These are phyloP conservation scores for Theonella swinhoei DNA, from an alignment of 37 sponge, comb jelly and placozoan genomes.

Conservation along the genomic window DNA sequence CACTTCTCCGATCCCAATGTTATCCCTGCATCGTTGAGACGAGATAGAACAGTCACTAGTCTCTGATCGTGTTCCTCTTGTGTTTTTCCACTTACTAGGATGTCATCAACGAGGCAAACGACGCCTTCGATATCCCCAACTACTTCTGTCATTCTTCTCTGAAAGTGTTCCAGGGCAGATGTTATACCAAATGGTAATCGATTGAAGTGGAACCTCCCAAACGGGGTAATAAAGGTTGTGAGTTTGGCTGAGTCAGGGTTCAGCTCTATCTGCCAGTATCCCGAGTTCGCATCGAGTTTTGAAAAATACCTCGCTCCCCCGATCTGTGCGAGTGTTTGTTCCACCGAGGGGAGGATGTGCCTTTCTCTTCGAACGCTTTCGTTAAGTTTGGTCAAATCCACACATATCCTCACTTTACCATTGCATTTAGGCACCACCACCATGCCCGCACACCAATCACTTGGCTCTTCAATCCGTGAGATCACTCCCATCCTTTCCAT, in stretches of 20 bases:
- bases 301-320: constrained; percentile 34
- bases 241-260: constrained; percentile 32
- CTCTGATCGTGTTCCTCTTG: constrained; percentile 46
- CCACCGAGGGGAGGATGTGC: constrained; percentile 49
- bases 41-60: constrained; percentile 23
- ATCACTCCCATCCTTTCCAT: constrained; percentile 39
- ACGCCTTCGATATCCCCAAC: no score
- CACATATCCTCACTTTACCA: constrained; percentile 44
- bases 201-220: constrained; percentile 56
- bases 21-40: constrained; percentile 21
- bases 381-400: constrained; percentile 60
- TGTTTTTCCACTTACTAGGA: constrained; percentile 33
- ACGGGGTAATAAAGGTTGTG: constrained; percentile 66
- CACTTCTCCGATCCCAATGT: constrained; percentile 31
- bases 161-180: constrained; percentile 56
- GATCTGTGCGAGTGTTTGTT: constrained; percentile 46
- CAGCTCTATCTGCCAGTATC: no score
- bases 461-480: constrained; percentile 25
- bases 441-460: constrained; percentile 59
- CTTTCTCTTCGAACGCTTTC: constrained; percentile 48
- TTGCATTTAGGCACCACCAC: constrained; percentile 41
- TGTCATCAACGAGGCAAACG: no score
- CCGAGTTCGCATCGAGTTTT: no score
- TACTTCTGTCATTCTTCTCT: no score
- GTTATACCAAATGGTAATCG: constrained; percentile 53